These are phyloP conservation scores for Drosophila tsacasi DNA, from an alignment of 1,140 invertebrate species.

Conservation along the genomic window DNA sequence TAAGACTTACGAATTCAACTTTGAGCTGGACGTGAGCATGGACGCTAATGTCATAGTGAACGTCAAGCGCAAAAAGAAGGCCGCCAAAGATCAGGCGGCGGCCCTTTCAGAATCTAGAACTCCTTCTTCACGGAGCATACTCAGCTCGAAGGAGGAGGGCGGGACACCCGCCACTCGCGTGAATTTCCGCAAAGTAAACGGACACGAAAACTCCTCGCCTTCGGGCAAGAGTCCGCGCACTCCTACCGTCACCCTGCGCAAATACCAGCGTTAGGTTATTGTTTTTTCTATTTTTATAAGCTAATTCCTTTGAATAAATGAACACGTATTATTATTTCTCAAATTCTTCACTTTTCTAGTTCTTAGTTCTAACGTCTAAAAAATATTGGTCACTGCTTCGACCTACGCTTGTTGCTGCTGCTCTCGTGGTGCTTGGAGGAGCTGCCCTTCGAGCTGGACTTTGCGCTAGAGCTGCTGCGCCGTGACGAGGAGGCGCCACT, in stretches of 20 bases:
- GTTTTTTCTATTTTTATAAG: constrained; percentile 15
- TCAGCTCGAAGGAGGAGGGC: constrained; percentile 14
- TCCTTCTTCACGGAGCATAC: constrained; percentile 23
- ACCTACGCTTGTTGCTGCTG: constrained; percentile 68
- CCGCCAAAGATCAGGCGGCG: constrained; percentile 5
- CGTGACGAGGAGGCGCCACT: constrained; percentile 57
- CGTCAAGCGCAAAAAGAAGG: constrained; percentile 81
- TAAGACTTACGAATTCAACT: constrained; percentile 84
- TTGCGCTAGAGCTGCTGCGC: constrained; percentile 59
- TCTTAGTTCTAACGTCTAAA: background rate
- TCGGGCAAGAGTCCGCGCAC: constrained; percentile 67
- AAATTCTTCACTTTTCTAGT: background rate
- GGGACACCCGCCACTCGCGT: constrained; percentile 63
- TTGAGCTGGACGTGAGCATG: constrained; percentile 83
- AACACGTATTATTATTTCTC: constrained; percentile 29
- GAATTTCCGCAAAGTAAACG: constrained; percentile 65
- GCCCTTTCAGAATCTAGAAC: constrained; percentile 5
- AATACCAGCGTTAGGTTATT: constrained; percentile 52
- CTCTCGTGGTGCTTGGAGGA: constrained; percentile 76
- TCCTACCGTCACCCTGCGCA: constrained; percentile 66
- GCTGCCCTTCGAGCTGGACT: constrained; percentile 63
- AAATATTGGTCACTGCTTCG: constrained; percentile 51
- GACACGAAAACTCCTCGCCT: background rate
- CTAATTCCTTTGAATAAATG: constrained; percentile 19
- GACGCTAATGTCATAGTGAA: constrained; percentile 85